Conservation (phyloP, 2,888 invertebrate genomes). For the Eupithecia dodoneata region DNA sequence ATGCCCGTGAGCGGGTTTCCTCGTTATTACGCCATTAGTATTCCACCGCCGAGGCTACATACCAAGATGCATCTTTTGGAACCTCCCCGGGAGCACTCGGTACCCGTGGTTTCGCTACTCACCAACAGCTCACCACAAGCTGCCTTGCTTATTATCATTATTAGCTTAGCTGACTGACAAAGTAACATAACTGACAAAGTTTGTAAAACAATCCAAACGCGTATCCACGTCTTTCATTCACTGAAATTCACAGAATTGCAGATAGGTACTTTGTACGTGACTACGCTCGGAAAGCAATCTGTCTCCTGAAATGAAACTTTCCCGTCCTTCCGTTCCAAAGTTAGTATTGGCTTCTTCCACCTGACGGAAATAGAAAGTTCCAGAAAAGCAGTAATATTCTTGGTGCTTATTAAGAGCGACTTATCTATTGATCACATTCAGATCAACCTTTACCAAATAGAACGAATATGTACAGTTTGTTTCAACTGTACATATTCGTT, state of each 20-base stretch:
- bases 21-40: too few species aligned
- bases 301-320: conserved; percentile 4
- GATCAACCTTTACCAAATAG: background rate
- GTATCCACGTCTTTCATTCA: background rate
- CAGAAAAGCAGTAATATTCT: background rate
- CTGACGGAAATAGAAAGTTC: background rate
- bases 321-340: background rate
- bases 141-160: too few species aligned
- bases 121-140: too few species aligned
- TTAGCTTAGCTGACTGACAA: background rate
- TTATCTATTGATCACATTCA: background rate
- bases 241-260: background rate
- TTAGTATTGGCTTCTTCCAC: background rate
- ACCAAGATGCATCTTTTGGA: too few species aligned
- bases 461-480: too few species aligned
- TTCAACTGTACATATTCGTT: too few species aligned
- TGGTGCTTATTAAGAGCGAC: background rate
- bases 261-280: background rate
- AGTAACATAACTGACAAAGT: background rate
- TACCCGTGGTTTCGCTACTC: too few species aligned
- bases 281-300: background rate
- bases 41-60: too few species aligned
- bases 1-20: too few species aligned
- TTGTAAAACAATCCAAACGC: background rate
- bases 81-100: too few species aligned